These are phyloP conservation scores for Columbina picui DNA, from an alignment of 2,113 vertebrate species.

Conservation along the genomic window DNA sequence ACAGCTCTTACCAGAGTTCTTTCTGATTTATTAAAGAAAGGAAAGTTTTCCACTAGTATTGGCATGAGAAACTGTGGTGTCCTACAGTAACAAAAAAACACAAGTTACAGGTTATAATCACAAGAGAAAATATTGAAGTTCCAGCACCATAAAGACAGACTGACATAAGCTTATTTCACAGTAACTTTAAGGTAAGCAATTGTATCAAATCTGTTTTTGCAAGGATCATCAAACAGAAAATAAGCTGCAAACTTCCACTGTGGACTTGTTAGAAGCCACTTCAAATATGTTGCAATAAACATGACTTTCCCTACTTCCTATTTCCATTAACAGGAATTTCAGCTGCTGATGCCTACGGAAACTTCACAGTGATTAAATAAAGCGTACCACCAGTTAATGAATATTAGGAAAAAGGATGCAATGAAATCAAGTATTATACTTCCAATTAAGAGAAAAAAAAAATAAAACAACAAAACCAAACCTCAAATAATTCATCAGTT, in stretches of 20 bases:
- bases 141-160: not conserved
- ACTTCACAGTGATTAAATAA: not conserved
- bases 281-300: not conserved
- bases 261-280: not conserved
- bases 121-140: not conserved
- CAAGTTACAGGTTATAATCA: not conserved
- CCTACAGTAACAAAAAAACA: conserved; percentile 64
- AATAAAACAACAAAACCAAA: no score
- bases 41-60: conserved; percentile 89
- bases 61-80: conserved; percentile 92
- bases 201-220: not conserved
- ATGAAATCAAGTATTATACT: not conserved
- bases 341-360: not conserved
- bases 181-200: not conserved
- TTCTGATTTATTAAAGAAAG: conserved; percentile 92
- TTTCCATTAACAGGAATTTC: not conserved
- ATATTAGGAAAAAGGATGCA: not conserved
- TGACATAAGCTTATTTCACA: not conserved
- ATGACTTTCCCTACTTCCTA: not conserved
- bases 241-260: not conserved
- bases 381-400: not conserved
- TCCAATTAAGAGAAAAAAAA: not conserved
- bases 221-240: not conserved
- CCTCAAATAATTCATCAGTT: not conserved
- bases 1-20: conserved; percentile 87